These are phyloP conservation scores for Hypercompe scribonia DNA, from an alignment of 2,888 invertebrate genomes.

Conservation along the genomic window DNA sequence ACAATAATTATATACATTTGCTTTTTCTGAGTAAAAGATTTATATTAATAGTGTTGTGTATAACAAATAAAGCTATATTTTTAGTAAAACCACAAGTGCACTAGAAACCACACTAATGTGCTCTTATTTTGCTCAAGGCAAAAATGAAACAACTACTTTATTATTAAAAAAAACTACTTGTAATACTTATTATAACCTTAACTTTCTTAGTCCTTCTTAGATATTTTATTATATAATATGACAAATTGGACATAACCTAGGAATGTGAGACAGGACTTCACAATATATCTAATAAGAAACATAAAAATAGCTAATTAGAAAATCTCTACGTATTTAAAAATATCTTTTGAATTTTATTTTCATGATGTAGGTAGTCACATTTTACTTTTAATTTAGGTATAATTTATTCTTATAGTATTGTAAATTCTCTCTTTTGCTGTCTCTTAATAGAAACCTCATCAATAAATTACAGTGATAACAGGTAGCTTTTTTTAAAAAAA, in stretches of 20 bases:
- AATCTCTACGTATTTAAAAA: neutral
- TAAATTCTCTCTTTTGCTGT: no score
- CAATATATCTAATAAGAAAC: neutral
- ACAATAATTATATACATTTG: neutral
- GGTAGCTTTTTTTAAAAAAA: no score
- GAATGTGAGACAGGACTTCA: neutral
- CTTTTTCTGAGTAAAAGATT: neutral
- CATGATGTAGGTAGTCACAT: no score
- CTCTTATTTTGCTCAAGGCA: neutral
- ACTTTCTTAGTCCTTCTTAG: no score
- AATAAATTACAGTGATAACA: no score
- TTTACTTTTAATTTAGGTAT: no score
- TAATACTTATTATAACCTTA: no score
- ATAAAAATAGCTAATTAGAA: neutral
- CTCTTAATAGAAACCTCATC: no score
- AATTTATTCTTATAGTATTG: no score
- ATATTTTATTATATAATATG: no score
- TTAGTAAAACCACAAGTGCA: neutral
- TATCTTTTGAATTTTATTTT: neutral
- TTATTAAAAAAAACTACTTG: no score
- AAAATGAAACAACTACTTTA: neutral
- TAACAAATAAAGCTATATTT: neutral
- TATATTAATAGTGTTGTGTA: neutral
- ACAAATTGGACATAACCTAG: neutral
- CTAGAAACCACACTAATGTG: neutral